Evolutionary conservation across 2,888 invertebrate genomes (phyloP).

Genomic region (Rhyacophila evoluta): DNA sequence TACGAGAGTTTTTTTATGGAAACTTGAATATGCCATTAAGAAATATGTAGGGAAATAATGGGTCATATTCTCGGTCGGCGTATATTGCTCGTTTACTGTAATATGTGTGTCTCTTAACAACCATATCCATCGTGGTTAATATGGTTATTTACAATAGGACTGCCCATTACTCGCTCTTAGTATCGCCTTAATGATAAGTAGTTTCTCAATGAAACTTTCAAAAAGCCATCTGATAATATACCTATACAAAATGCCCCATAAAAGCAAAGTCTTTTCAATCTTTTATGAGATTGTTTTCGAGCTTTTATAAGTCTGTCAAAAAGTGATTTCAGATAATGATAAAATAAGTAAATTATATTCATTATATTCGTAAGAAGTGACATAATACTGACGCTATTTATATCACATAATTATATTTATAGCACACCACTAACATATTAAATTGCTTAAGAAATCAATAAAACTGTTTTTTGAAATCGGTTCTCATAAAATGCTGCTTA

Average conservation of each 20-base stretch:
- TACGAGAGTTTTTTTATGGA: conserved; percentile 35
- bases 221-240: background rate
- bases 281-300: background rate
- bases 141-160: conserved; percentile 49
- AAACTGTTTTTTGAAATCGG: too few species aligned
- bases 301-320: background rate
- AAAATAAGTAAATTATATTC: too few species aligned
- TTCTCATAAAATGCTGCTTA: too few species aligned
- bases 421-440: too few species aligned
- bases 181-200: conserved; percentile 51
- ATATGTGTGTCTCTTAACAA: conserved; percentile 51
- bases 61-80: conserved; percentile 34
- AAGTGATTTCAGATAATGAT: background rate
- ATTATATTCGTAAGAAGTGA: too few species aligned
- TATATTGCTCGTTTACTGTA: conserved; percentile 31
- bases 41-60: conserved; percentile 30
- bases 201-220: background rate
- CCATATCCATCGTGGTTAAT: conserved; percentile 51
- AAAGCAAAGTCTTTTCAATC: background rate
- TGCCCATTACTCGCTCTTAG: conserved; percentile 46
- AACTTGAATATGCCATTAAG: conserved; percentile 37
- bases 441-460: too few species aligned
- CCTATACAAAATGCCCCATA: background rate
- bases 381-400: too few species aligned
- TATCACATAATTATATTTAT: too few species aligned